These are phyloP conservation scores for Chaetodon trifascialis DNA, from an alignment of 2,113 vertebrate genomes.

Conservation along the genomic window DNA sequence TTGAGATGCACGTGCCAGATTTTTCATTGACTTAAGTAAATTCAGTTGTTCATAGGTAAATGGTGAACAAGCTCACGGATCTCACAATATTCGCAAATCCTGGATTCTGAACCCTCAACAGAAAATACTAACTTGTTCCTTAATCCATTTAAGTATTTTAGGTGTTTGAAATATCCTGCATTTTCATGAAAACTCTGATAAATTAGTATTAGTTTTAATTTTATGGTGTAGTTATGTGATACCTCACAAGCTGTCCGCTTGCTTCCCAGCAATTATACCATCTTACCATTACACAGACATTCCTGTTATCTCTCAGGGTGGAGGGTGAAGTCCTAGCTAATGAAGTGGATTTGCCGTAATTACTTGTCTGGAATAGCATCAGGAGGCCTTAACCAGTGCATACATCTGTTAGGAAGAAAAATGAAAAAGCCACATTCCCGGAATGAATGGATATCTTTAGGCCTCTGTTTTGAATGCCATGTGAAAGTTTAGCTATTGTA, in stretches of 20 bases:
- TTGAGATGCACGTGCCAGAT: background rate
- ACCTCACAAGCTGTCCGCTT: conserved; percentile 30
- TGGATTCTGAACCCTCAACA: background rate
- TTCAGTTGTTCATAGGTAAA: background rate
- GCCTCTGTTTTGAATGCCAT: conserved; percentile 60
- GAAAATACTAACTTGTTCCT: too few relatives aligned
- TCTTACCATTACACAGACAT: conserved; percentile 59
- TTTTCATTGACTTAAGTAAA: background rate
- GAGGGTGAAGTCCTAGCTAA: conserved; percentile 73
- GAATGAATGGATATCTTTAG: conserved; percentile 69
- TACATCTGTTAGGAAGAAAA: conserved; percentile 75
- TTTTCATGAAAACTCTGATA: background rate
- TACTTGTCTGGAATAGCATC: conserved; percentile 71
- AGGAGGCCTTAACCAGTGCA: conserved; percentile 64
- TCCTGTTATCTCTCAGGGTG: conserved; percentile 59
- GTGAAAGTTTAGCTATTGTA: conserved; percentile 74
- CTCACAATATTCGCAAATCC: background rate
- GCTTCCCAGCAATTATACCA: conserved; percentile 52
- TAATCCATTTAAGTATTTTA: background rate
- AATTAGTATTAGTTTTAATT: background rate
- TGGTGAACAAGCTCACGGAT: background rate
- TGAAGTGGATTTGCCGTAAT: conserved; percentile 81
- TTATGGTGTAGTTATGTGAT: conserved; percentile 6
- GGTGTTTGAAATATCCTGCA: background rate
- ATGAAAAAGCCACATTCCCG: conserved; percentile 71